Evolutionary conservation across 2,888 invertebrate species (phyloP).

Genomic region (Lithophane ornitopus): DNA sequence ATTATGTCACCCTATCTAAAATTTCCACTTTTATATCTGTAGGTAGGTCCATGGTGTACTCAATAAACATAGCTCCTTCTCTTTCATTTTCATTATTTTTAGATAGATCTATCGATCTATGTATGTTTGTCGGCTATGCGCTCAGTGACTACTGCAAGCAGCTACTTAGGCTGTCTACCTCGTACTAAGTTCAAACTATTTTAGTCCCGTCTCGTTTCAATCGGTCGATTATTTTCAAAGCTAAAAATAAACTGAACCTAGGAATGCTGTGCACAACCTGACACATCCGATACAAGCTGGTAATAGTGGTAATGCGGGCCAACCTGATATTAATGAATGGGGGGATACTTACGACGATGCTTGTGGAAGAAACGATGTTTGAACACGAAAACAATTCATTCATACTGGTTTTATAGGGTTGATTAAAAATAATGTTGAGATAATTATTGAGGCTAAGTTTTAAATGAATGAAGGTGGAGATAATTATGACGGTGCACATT

Average conservation of each 20-base stretch:
- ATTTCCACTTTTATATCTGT: no score
- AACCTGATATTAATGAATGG: constrained; percentile 49
- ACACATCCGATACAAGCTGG: constrained; percentile 30
- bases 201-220: constrained; percentile 48
- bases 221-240: constrained; percentile 43
- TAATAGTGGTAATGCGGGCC: constrained; percentile 27
- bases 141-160: constrained; percentile 3
- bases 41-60: no score
- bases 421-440: neutral
- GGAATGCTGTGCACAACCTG: constrained; percentile 46
- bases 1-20: no score
- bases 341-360: constrained; percentile 12
- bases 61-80: no score
- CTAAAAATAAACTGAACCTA: constrained; percentile 51
- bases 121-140: neutral
- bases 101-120: no score
- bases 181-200: constrained; percentile 47
- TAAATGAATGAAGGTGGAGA: neutral
- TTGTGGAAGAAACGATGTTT: neutral
- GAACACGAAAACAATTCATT: constrained; percentile 17
- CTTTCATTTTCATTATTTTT: no score
- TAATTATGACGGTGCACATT: neutral
- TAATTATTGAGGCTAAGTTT: constrained; percentile 23
- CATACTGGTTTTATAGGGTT: neutral
- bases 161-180: neutral